These are phyloP conservation scores for Hypercompe scribonia DNA, from an alignment of 2,888 invertebrate genomes.

Conservation along the genomic window DNA sequence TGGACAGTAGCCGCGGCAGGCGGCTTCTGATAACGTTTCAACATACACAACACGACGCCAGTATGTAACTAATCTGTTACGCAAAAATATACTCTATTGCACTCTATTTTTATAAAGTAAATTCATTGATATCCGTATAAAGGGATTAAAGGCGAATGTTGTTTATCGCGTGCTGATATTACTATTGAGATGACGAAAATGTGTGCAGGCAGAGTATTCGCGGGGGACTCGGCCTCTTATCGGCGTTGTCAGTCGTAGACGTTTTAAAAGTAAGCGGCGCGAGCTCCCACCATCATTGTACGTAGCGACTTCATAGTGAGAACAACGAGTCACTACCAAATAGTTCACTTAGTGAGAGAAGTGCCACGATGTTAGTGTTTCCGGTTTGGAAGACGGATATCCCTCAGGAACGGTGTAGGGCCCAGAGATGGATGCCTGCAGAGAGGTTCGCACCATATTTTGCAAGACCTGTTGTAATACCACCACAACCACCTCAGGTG, in stretches of 20 bases:
- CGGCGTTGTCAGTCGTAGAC: slow-evolving; percentile 78
- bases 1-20: slow-evolving; percentile 82
- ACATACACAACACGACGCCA: slow-evolving; percentile 57
- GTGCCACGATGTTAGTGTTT: slow-evolving; percentile 78
- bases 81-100: slow-evolving; percentile 38
- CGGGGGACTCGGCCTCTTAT: slow-evolving; percentile 82
- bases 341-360: slow-evolving; percentile 49
- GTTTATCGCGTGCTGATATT: background rate
- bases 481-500: slow-evolving; percentile 78
- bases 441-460: slow-evolving; percentile 81
- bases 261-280: slow-evolving; percentile 81
- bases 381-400: slow-evolving; percentile 79
- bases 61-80: slow-evolving; percentile 42
- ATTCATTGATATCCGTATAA: background rate
- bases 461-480: slow-evolving; percentile 69
- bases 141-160: slow-evolving; percentile 18
- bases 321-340: slow-evolving; percentile 55
- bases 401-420: slow-evolving; percentile 72
- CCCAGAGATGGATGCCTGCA: slow-evolving; percentile 78
- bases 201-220: slow-evolving; percentile 64
- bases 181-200: slow-evolving; percentile 26
- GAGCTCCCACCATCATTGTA: slow-evolving; percentile 74
- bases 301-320: slow-evolving; percentile 73
- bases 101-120: slow-evolving; percentile 1
- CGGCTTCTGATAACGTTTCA: slow-evolving; percentile 80